Conservation (phyloP, 2,797 vertebrate genomes). For the Dermochelys coriacea region DNA sequence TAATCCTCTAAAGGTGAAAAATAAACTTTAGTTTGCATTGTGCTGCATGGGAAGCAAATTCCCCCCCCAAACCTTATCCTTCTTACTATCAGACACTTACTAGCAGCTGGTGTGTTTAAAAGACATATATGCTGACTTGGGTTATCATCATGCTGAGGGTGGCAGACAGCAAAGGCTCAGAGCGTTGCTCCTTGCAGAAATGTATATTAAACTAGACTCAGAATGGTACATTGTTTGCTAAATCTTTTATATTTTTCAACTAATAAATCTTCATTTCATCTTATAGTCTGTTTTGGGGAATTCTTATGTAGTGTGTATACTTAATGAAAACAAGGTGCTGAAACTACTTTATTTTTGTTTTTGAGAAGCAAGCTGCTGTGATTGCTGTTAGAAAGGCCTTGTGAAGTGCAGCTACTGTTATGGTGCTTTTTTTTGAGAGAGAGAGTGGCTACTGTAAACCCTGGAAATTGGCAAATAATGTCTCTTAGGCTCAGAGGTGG, state of each 20-base stretch:
- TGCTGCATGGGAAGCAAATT: background rate
- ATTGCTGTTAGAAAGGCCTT: background rate
- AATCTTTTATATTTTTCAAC: slow-evolving; percentile 66
- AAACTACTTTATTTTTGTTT: background rate
- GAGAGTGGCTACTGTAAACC: background rate
- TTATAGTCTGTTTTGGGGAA: slow-evolving; percentile 30
- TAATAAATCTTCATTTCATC: slow-evolving; percentile 71
- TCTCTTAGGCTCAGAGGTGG: background rate
- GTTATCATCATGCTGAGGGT: background rate
- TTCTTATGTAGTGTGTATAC: slow-evolving; percentile 28
- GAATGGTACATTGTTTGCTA: slow-evolving; percentile 35
- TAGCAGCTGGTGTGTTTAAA: background rate
- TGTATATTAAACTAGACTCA: background rate
- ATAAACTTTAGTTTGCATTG: background rate
- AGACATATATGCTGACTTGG: background rate
- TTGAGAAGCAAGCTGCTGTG: background rate
- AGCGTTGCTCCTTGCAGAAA: background rate
- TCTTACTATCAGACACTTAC: background rate
- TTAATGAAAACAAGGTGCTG: background rate
- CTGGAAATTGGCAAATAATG: background rate
- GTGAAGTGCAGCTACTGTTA: background rate
- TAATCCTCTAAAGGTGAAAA: background rate
- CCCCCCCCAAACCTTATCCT: background rate
- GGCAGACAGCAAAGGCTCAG: background rate
- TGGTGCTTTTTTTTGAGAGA: background rate